Base-by-base conservation (phyloP, 1,140 invertebrate genomes). In the Macrosteles quadrilineatus region DNA sequence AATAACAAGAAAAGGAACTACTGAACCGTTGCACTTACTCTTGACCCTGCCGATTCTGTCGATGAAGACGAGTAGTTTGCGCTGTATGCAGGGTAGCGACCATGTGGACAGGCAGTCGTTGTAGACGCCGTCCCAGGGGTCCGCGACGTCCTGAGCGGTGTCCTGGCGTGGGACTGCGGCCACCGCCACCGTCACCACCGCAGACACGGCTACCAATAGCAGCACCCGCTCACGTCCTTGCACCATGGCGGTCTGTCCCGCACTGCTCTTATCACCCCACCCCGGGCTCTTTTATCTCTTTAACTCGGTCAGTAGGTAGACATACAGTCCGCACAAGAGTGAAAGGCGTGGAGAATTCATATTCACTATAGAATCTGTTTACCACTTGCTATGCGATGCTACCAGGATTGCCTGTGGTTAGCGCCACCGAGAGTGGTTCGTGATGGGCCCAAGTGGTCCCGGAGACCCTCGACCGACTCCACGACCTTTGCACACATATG, bases 71-170 rank as follows among this genome's bases (percentile, higher is more conserved):
- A 76, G 65, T 14, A 74, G 69, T 59, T 76, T 77, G 23, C 69
- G 71, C 66, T 77, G 76, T 2, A 76, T 55, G 62, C 76, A 77
- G 1, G 74, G 36, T 29, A 75, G 71, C 0, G 75, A 76, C 25
- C 76, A 50, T 12, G 63, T 64, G 3, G 67, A 23, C 3, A 77
- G 29, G 43, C 76, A 77, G 23, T 77, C 76, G 4, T 66, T 59
- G 65, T 74, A 77, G 0, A 76, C 65, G 6, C 73, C 73, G 17
- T 59, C 55, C 55, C 55, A 59, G 9, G 55, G 55, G n/a, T 59
- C 55, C 55, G 21, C 14, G 14, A 27, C 47, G 47, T 50, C 47
- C 47, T 50, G 55, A 2, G 25, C 55, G 21, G 2, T 6, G 6
- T 25, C 55, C 32, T 36, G 32, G 32, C 32, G 4, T 14, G 4